Base-by-base conservation (phyloP, 2,797 vertebrate species). In the Cottoperca gobio region DNA sequence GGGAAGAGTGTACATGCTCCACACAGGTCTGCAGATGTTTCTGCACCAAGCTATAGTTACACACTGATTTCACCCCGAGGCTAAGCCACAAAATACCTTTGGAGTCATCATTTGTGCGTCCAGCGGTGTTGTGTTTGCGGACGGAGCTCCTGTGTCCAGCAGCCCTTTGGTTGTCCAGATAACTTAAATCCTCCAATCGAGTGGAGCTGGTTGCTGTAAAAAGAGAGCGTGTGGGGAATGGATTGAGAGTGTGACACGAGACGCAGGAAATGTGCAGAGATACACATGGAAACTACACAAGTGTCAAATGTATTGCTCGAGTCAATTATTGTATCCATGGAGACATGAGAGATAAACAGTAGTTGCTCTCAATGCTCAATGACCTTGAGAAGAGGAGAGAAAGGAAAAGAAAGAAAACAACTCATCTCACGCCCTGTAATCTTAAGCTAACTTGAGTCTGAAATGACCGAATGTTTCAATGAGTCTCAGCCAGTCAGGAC, bases 131-230 rank as follows among this genome's bases (percentile, higher is more conserved):
- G 87, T 98, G 97, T 33, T 97, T 93, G 58, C 97, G 96, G 70
- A 99, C 94, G 0, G 98, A 99, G 1, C 96, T 94, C 40, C 97
- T 95, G 64, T 97, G 93, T 10, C 97, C 97, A 46, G 95, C 45
- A 72, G 95, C 96, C 80, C 97, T 95, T 73, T 97, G 97, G 67
- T 95, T 96, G 49, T 99, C 97, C 88, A 99, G 87, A 67, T 96
- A 99, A 81, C 93, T 96, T 91, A 99, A 75, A 79, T 99, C 98
- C 93, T 99, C 98, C 90, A 99, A 81, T 76, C 97, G 97, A 83
- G 98, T 98, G 78, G 96, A 97, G 91, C 98, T 98, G 54, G 97
- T 99, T 11, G 98, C 98, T 98, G 79, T 14, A 50, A 69, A 76
- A 65, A 78, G 62, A 84, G 73, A 42, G 79, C 21, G 57, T 33